A percentile compares a stretch with the other conserved stretches of the same genome.
Conservation (phyloP, 2,113 vertebrate species). For the Cebus imitator region DNA sequence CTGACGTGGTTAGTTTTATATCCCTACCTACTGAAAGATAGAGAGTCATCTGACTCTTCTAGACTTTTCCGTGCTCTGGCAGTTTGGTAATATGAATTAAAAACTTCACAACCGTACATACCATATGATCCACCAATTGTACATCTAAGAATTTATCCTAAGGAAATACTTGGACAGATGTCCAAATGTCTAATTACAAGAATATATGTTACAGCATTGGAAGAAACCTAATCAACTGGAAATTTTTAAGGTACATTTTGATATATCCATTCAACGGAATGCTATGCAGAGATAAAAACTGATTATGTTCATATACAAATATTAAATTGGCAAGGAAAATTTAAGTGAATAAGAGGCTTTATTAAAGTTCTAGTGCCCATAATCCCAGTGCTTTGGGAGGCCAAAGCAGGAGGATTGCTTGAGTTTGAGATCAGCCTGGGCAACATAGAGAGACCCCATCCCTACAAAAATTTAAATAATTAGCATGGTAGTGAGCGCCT, state of each 20-base stretch:
- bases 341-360: neutral
- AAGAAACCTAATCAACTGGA: neutral
- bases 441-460: too few species aligned
- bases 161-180: neutral
- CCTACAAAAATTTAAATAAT: too few species aligned
- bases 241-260: neutral
- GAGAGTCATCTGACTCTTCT: neutral
- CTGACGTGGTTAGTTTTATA: neutral
- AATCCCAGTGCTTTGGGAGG: too few species aligned
- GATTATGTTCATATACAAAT: neutral
- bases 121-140: neutral
- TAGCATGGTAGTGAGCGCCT: too few species aligned
- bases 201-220: neutral
- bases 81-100: neutral
- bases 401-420: too few species aligned
- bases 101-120: neutral
- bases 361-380: neutral
- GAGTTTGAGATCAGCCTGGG: too few species aligned
- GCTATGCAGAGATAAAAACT: neutral
- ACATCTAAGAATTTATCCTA: neutral
- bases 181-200: neutral
- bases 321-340: neutral
- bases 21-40: neutral
- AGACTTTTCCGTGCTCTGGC: neutral
- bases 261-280: neutral